Evolutionary conservation across 92 coral and sea anemone genomes (phyloP), one percentile per base, ranked within the genome.

Genomic region (Chrysogorgia sp.): DNA sequence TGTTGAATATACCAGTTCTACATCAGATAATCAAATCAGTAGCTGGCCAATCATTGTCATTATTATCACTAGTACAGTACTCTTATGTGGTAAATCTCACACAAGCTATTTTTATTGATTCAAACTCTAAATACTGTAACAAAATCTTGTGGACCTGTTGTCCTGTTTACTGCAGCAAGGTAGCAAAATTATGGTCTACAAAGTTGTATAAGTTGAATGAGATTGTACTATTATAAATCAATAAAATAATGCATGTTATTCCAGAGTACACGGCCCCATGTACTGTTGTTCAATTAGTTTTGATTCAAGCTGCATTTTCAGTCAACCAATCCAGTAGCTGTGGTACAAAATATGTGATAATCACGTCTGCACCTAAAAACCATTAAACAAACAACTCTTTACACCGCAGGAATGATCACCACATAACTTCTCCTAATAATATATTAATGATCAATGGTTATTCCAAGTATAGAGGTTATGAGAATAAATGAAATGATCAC

Each of bases 261-360:
- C 17, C 10, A 3, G 17, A 52, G 43, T 37, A 37, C 43, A 37
- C n/a, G n/a, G n/a, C n/a, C n/a, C n/a, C n/a, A n/a, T n/a, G n/a
- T n/a, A 37, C 12, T 7, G 7, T 20, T 3, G 59, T 52, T 9
- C 62, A 77, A 17, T 34, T 31, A 2, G 34, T 69, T 48, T 50
- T 37, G 37, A 13, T 4, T 32, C 20, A 41, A 25, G 28, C 22
- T 56, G 22, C 34, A 21, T 45, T 81, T 35, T 88, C 86, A 60
- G 84, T 79, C 24, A 93, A 79, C 96, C 97, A 93, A 80, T 93
- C 96, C 83, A 93, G 79, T 19, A 93, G 60, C 33, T 91, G 87
- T 52, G 98, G 98, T n/a, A 85, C 93, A 71, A 76, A 93, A 63
- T 93, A 93, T 19, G 98, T 91, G 71, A 93, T 93, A 69, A 93